Conservation (phyloP, 2,113 vertebrate genomes). For the Dendropsophus ebraccatus region DNA sequence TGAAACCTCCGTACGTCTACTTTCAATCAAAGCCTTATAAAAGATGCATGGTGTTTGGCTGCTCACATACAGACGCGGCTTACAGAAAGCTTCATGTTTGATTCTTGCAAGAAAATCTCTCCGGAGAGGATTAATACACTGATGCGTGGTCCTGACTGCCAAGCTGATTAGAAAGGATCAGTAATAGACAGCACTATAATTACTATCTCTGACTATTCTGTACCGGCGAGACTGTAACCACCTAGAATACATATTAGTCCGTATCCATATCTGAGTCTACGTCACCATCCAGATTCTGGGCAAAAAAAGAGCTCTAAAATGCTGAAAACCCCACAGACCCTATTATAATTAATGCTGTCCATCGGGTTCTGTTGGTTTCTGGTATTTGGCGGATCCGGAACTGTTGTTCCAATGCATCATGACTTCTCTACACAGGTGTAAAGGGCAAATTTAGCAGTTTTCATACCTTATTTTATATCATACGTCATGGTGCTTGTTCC, state of each 20-base stretch:
- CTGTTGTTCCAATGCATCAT: too few relatives aligned
- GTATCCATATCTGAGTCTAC: too few relatives aligned
- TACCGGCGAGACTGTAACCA: not conserved
- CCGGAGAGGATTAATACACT: not conserved
- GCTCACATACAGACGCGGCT: not conserved
- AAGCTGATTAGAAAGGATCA: conserved; percentile 15
- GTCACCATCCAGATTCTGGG: too few relatives aligned
- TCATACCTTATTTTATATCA: too few relatives aligned
- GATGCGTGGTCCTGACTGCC: not conserved
- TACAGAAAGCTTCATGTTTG: not conserved
- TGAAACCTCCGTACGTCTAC: not conserved
- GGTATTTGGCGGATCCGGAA: too few relatives aligned
- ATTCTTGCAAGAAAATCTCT: not conserved
- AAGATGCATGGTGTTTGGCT: conserved; percentile 20
- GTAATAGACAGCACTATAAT: not conserved
- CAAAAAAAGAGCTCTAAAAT: too few relatives aligned
- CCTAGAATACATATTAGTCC: not conserved
- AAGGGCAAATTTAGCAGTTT: too few relatives aligned
- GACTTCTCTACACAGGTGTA: too few relatives aligned
- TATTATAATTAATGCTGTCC: too few relatives aligned
- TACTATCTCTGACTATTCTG: not conserved
- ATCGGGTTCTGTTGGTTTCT: too few relatives aligned
- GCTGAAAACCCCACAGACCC: too few relatives aligned
- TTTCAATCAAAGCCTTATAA: not conserved
- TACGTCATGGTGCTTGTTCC: too few relatives aligned